These are phyloP conservation scores for Phylloscopus whistleri DNA, from an alignment of 2,113 vertebrate species.

Conservation along the genomic window DNA sequence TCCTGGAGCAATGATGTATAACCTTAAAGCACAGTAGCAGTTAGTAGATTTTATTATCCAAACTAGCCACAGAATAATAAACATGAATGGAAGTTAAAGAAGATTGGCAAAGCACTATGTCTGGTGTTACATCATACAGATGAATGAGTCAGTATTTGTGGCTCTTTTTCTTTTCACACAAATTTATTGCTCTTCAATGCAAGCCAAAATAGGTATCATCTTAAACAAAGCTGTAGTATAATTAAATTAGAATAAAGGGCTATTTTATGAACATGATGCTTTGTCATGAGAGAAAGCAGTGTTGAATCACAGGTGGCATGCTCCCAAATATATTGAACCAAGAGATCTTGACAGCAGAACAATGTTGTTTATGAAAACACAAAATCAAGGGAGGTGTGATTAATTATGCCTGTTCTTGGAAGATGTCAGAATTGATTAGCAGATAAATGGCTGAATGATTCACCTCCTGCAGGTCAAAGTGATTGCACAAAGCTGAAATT, in stretches of 20 bases:
- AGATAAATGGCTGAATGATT: constrained; percentile 67
- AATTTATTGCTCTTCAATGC: not conserved
- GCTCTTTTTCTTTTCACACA: not conserved
- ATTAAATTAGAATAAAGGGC: constrained; percentile 35
- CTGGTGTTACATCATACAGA: not conserved
- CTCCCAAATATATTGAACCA: constrained; percentile 17
- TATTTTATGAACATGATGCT: constrained; percentile 43
- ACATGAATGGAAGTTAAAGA: not conserved
- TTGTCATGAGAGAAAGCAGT: not conserved
- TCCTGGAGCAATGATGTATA: not conserved
- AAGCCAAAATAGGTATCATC: not conserved
- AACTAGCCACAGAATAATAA: not conserved
- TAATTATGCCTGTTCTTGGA: constrained; percentile 66
- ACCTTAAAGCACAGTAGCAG: not conserved
- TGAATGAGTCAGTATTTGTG: not conserved
- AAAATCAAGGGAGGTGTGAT: constrained; percentile 63
- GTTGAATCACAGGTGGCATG: constrained; percentile 41
- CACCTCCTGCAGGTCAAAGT: constrained; percentile 68
- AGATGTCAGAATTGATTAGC: constrained; percentile 69
- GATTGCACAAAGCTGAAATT: constrained; percentile 62
- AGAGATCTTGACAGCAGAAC: constrained; percentile 51
- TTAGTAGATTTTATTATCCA: not conserved
- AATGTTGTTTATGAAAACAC: constrained; percentile 68
- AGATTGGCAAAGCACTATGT: not conserved
- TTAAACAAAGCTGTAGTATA: constrained; percentile 36